Evolutionary conservation across 2,888 invertebrate genomes (phyloP).

Genomic region (Omphaloscelis lunosa): DNA sequence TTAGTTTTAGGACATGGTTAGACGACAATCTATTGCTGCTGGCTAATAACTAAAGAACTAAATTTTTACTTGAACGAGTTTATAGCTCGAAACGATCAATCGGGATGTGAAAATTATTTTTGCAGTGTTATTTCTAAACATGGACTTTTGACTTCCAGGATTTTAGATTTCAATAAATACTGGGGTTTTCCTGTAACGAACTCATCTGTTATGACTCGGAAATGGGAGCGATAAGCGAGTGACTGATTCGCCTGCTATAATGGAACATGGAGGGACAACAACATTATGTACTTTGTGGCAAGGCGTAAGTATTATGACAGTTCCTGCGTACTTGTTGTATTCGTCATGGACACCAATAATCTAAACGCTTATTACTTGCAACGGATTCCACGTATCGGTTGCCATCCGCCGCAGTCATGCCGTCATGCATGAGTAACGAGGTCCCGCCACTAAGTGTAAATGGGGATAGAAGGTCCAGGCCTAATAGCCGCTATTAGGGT

Average conservation of each 20-base stretch:
- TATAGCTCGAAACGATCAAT: neutral
- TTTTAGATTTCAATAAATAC: neutral
- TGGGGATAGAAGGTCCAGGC: slow-evolving; percentile 56
- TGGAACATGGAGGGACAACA: neutral
- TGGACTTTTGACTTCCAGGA: neutral
- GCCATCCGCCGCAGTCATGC: slow-evolving; percentile 79
- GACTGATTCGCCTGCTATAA: neutral
- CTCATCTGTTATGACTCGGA: slow-evolving; percentile 2
- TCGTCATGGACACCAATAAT: slow-evolving; percentile 31
- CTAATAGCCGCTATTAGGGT: slow-evolving; percentile 38
- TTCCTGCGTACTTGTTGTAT: slow-evolving; percentile 29
- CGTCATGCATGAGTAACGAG: slow-evolving; percentile 83
- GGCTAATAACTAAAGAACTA: neutral
- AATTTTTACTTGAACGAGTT: neutral
- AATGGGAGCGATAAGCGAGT: slow-evolving; percentile 16
- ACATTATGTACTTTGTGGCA: neutral
- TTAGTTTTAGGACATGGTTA: slow-evolving; percentile 10
- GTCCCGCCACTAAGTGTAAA: slow-evolving; percentile 56
- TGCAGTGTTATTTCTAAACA: neutral
- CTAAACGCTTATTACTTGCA: slow-evolving; percentile 69
- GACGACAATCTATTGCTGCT: neutral
- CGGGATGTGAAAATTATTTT: neutral
- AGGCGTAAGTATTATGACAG: slow-evolving; percentile 22
- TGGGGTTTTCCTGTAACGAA: slow-evolving; percentile 1
- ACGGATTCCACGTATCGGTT: slow-evolving; percentile 76